These are phyloP conservation scores for Turritopsis rubra DNA, from an alignment of 30 jellyfish, hydroid and myxozoan genomes.

Conservation along the genomic window DNA sequence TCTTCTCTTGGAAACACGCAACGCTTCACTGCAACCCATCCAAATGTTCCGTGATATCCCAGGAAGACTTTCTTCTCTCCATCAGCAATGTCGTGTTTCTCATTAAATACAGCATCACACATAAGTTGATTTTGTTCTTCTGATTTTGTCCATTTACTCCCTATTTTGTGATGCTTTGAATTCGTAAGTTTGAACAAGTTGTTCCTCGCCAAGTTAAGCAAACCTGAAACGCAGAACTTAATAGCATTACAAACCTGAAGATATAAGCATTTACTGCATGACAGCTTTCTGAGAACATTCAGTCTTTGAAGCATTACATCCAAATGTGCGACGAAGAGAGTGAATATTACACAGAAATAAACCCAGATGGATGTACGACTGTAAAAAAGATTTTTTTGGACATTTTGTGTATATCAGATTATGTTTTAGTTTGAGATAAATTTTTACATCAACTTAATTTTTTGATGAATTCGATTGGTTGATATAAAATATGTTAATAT, in stretches of 20 bases:
- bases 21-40: not conserved
- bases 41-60: not conserved
- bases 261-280: not conserved
- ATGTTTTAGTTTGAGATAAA: too few relatives aligned
- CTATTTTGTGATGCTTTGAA: not conserved
- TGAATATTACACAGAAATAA: too few relatives aligned
- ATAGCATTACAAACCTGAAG: not conserved
- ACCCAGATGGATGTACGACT: too few relatives aligned
- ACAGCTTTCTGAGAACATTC: too few relatives aligned
- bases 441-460: too few relatives aligned
- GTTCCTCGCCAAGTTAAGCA: not conserved
- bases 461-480: too few relatives aligned
- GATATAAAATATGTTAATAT: too few relatives aligned
- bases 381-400: too few relatives aligned
- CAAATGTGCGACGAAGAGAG: too few relatives aligned
- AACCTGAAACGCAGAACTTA: not conserved
- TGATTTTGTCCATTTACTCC: not conserved
- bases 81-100: not conserved
- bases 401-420: too few relatives aligned
- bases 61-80: not conserved
- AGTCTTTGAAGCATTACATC: not conserved
- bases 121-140: not conserved
- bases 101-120: not conserved
- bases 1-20: not conserved
- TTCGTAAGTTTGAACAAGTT: not conserved